Base-by-base conservation (phyloP, 2,888 invertebrate species). In the Baronia brevicornis region DNA sequence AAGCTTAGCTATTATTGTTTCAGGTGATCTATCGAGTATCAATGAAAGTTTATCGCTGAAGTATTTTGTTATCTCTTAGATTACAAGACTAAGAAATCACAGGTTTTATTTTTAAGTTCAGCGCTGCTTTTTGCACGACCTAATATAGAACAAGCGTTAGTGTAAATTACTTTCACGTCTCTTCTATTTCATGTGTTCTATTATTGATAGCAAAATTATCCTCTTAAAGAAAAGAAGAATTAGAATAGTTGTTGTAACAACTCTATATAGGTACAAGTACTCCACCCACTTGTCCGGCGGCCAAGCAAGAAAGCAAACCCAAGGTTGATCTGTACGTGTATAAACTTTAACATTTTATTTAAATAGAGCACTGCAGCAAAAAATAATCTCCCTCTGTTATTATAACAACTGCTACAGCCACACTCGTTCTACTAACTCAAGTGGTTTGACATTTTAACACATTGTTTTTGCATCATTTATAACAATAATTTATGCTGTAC, bases 331-430 rank as follows among this genome's bases (percentile, higher is more conserved):
- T 28, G 32, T n/a, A n/a, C n/a, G n/a, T n/a, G n/a, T 28, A 41
- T 34, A 57, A 72, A 62, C 73, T 67, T 77, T 77, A 72, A 74
- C 74, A 77, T 78, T 75, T 74, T 43, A 54, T 46, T 58, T 58
- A 49, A n/a, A 60, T 63, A 51, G 51, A 46, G 44, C 49, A 53
- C 47, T 39, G 41, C 38, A 38, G 50, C 53, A 65, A 68, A 69
- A 66, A 66, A 54, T 50, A 54, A 51, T 39, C 42, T 43, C 32
- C 42, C 40, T 39, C 50, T 44, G 41, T 51, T 33, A 39, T 46
- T 48, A n/a, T n/a, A 54, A 51, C 45, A 41, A 51, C 43, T n/a
- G n/a, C n/a, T n/a, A 33, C 31, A 22, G 21, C 12, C 24, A 24
- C 26, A 23, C 37, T 33, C 41, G 34, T 23, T 31, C 9, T 17